Evolutionary conservation across 1,140 invertebrate species (phyloP), one percentile per base, ranked within the genome.

Genomic region (Oreohelix idahoensis): DNA sequence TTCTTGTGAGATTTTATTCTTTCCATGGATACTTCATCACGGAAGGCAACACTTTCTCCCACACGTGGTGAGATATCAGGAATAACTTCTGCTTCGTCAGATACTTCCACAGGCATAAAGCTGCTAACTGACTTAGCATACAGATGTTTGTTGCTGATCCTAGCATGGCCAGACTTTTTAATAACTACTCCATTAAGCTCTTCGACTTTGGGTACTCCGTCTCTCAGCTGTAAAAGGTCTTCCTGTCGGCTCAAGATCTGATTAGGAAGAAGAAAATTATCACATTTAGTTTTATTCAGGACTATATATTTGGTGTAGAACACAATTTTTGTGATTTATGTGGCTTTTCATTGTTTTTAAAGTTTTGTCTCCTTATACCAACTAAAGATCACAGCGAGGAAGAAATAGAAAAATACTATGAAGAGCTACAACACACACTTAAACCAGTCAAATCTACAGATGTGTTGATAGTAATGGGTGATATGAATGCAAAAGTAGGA

Each of bases 141-240:
- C 32, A 51, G 49, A 42, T 58, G 42, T 42, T 79, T 66, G 45
- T 51, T 20, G 35, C 66, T 63, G 15, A 58, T 29, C 73, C 86
- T 88, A 32, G 80, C 88, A 74, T 84, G 78, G 0, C 86, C 88
- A 49, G 88, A 74, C 74, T 87, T 89, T 26, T 89, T 87, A 74
- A 90, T 89, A 45, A 89, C 87, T 84, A 90, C 88, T 15, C 86
- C 86, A 32, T 88, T 83, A 1, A 83, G 78, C 35, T 90, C 87
- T 5, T 83, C 80, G 39, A 84, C 83, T 36, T 85, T 74, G 15
- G 84, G 85, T 32, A 87, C 82, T 70, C 85, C 85, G 39, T 87
- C 86, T n/a, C 86, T 81, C 32, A 86, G 84, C 66, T 85, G 87
- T 29, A 84, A 84, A 51, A 86, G 83, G 51, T 88, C 86, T 23